These are phyloP conservation scores for Calephelis nemesis DNA, from an alignment of 1,140 invertebrate genomes.

Conservation along the genomic window DNA sequence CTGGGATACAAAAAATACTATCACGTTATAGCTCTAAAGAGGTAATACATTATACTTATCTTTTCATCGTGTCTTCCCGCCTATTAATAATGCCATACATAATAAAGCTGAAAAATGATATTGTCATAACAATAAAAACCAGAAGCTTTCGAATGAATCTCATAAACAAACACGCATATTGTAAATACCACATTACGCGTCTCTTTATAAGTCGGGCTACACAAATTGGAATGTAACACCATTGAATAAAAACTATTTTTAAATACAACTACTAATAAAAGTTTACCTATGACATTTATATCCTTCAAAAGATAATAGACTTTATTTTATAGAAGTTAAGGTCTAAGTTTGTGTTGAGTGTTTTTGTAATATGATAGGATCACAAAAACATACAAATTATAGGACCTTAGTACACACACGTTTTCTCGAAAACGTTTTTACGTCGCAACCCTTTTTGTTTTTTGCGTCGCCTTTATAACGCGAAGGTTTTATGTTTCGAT, in stretches of 20 bases:
- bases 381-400: slow-evolving; percentile 7
- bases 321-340: not conserved
- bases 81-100: slow-evolving; percentile 17
- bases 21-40: not conserved
- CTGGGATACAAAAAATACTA: not conserved
- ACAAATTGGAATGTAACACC: slow-evolving; percentile 1
- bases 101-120: slow-evolving; percentile 22
- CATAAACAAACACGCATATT: slow-evolving; percentile 22
- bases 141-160: slow-evolving; percentile 26
- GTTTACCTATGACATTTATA: slow-evolving; percentile 8
- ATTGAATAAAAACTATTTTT: not conserved
- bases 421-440: slow-evolving; percentile 9
- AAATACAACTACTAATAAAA: slow-evolving; percentile 6
- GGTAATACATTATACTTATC: slow-evolving; percentile 10
- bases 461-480: not conserved
- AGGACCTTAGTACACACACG: not conserved
- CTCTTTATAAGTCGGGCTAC: slow-evolving; percentile 3
- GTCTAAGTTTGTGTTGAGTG: not conserved
- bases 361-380: slow-evolving; percentile 8
- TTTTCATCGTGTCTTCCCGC: slow-evolving; percentile 12
- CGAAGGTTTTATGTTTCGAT: slow-evolving; percentile 1
- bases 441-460: slow-evolving; percentile 2
- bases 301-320: not conserved
- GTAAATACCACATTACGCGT: slow-evolving; percentile 24
- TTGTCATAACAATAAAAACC: slow-evolving; percentile 27